Conservation (phyloP, 2,797 vertebrate genomes). For the Argya squamiceps region DNA sequence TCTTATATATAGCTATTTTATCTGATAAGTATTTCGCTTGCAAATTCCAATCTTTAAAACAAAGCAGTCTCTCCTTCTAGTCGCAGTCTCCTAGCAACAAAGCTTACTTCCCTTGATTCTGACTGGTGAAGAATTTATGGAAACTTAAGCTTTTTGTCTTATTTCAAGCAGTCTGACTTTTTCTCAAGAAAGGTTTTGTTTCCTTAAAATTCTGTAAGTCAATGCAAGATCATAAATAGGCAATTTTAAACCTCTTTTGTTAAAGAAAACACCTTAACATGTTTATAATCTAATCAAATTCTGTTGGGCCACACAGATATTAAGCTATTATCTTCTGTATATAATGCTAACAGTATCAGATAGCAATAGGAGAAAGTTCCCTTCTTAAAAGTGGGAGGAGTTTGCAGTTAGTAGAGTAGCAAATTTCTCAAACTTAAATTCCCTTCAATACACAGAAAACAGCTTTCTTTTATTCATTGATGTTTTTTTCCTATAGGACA, state of each 20-base stretch:
- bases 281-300: not conserved
- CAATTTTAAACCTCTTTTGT: not conserved
- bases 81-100: conserved; percentile 43
- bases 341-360: not conserved
- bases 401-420: not conserved
- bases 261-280: not conserved
- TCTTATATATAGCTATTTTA: not conserved
- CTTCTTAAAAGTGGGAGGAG: not conserved
- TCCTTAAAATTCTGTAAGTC: not conserved
- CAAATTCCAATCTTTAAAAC: conserved; percentile 21
- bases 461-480: not conserved
- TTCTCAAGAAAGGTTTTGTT: not conserved
- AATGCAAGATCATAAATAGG: not conserved
- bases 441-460: not conserved
- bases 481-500: not conserved
- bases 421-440: not conserved
- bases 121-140: not conserved
- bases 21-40: conserved; percentile 24
- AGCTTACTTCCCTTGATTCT: not conserved
- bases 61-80: not conserved
- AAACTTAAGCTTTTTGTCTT: not conserved
- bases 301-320: not conserved
- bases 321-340: not conserved
- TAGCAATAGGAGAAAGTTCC: not conserved
- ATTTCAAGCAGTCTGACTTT: not conserved